Base-by-base conservation (phyloP, 2,888 invertebrate genomes). In the Lasius platythorax region DNA sequence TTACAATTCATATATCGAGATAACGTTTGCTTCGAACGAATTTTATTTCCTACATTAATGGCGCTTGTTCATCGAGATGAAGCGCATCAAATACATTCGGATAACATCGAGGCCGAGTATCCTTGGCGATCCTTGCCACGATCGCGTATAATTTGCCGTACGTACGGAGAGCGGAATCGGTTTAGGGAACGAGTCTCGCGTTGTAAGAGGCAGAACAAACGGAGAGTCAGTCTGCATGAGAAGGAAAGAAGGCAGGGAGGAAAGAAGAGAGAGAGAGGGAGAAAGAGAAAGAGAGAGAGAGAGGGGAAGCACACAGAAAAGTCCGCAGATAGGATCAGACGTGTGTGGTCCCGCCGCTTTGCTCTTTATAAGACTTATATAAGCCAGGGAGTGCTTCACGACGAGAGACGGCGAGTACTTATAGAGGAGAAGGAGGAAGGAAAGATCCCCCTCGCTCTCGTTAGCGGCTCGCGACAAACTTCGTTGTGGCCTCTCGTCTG, bases 401-500 rank as follows among this genome's bases (percentile, higher is more conserved):
- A 76, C 85, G 83, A 75, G 73, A 84, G 83, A 85, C 86, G 56
- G 68, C 78, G 67, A 84, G 86, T 66, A 46, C 64, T 74, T 64
- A 53, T 53, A 43, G 78, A 53, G 78, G 30, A 82, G 66, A 8
- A 50, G 72, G 64, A 67, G 50, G 58, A 70, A 40, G 53, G 84
- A 74, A 66, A 86, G 53, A 88, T 86, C 89, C 91, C 89, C 91
- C 88, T 93, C 46, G 40, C 40, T 94, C 94, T 95, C 94, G 95
- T 95, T 95, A 95, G 95, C 94, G 94, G 94, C 94, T 93, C 93
- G 95, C 95, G 94, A 94, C 94, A 94, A 95, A 94, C 94, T 94
- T 92, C 90, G 92, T 91, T 89, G 33, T 33, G 53, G 84, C 83
- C 86, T 66, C 37, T 67, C 75, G 18, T 50, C 85, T 79, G 85